Evolutionary conservation across 1,140 invertebrate genomes (phyloP).

Genomic region (Mesaphorura yosii): DNA sequence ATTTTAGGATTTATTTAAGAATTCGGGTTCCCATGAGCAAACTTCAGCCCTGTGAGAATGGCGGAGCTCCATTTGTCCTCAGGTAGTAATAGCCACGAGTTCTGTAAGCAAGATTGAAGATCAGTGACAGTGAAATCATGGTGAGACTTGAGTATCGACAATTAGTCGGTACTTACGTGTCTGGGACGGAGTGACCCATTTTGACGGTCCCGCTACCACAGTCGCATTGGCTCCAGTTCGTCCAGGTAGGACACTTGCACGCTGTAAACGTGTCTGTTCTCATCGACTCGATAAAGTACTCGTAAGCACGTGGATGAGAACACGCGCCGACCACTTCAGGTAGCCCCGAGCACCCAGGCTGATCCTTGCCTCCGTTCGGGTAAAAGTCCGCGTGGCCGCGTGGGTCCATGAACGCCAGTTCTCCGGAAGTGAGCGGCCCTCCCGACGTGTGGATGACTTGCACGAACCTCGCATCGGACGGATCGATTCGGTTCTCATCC

Average conservation of each 20-base stretch:
- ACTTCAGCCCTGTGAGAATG: slow-evolving; percentile 4
- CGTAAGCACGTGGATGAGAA: neutral
- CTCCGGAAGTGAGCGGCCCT: slow-evolving; percentile 11
- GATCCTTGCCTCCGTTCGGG: slow-evolving; percentile 12
- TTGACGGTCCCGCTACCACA: neutral
- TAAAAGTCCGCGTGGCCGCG: slow-evolving; percentile 52
- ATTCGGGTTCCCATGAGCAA: too few relatives aligned
- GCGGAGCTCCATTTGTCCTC: neutral
- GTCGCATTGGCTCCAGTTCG: neutral
- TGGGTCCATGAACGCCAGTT: slow-evolving; percentile 40
- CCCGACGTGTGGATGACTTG: slow-evolving; percentile 56
- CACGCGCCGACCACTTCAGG: slow-evolving; percentile 3
- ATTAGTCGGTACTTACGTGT: neutral
- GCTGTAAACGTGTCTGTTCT: neutral
- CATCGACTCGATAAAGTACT: neutral
- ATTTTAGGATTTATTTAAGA: too few relatives aligned
- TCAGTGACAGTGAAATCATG: neutral
- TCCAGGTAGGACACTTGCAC: neutral
- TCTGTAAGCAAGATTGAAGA: neutral
- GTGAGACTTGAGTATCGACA: neutral
- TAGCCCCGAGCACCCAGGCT: slow-evolving; percentile 12
- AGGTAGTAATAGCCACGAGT: neutral
- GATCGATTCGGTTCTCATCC: slow-evolving; percentile 7
- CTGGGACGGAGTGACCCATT: neutral
- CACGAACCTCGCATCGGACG: slow-evolving; percentile 39